Base-by-base conservation (phyloP, 1,140 invertebrate species). In the Diploscapter pachys region DNA sequence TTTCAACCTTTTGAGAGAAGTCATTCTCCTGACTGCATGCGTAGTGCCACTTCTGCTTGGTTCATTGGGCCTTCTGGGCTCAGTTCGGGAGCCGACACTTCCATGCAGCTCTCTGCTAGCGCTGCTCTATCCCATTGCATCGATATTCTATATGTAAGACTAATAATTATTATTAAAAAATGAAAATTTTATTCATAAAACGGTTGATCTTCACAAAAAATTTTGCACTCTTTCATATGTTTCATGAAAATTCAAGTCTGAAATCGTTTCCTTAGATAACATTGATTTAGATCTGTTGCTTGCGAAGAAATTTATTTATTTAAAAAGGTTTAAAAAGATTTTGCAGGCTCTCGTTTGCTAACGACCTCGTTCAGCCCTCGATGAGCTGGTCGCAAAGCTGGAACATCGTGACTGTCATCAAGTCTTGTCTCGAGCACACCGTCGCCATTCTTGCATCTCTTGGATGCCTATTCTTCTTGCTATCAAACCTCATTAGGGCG, bases 1-100 rank as follows among this genome's bases (percentile, higher is more conserved):
- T 3, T 78, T 78, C 70, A 76, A 72, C 50, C 63, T 75, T 31
- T 61, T 80, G 13, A 73, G 77, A 49, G 77, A 78, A 8, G 31
- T 78, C n/a, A 68, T 73, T 54, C 63, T 77, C 6, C 63, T 78
- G n/a, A 48, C 73, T 3, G 63, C 63, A 53, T 74, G 74, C 50
- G 69, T 63, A 2, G 61, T 78, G 9, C 69, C 77, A 6, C 71
- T 78, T 6, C 64, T 79, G 6, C 53, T 72, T 6, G 74, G 67
- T 4, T 78, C 73, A 57, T 67, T 67, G 55, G 52, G 55, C n/a
- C 63, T 66, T 3, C 8, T 78, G 50, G 68, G 75, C 0, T 67
- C 68, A 3, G 51, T 54, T 50, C 70, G 71, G 6, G 61, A 71
- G 55, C 77, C 78, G 6, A 52, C 56, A 8, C 73, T 8, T 6